These are phyloP conservation scores for Gambusia yucatana DNA, from an alignment of 2,797 vertebrate species.

Conservation along the genomic window DNA sequence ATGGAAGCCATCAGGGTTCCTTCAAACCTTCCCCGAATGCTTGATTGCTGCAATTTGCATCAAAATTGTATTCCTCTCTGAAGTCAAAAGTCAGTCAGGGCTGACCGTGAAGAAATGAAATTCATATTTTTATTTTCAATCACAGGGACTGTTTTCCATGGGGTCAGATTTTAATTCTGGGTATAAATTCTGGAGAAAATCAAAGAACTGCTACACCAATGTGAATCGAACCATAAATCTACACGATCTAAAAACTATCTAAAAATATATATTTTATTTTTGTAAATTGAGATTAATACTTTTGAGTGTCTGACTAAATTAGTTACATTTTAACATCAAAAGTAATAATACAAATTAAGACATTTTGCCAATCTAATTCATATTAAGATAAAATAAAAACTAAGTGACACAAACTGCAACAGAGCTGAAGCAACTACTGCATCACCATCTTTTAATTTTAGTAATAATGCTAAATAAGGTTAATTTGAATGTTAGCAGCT, in stretches of 20 bases:
- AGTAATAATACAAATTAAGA: neutral
- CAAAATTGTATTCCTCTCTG: slow-evolving; percentile 3
- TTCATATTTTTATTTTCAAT: slow-evolving; percentile 7
- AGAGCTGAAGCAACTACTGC: neutral
- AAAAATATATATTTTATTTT: neutral
- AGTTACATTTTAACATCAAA: neutral
- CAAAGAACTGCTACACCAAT: neutral
- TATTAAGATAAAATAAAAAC: neutral
- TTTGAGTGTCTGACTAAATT: neutral
- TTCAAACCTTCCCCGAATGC: neutral
- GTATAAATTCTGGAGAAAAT: neutral
- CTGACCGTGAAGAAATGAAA: slow-evolving; percentile 1
- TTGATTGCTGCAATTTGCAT: slow-evolving; percentile 27
- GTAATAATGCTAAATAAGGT: neutral
- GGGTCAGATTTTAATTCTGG: neutral
- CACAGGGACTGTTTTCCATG: neutral
- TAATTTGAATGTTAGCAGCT: neutral
- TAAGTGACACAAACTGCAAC: neutral
- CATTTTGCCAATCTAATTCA: neutral
- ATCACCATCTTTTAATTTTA: neutral
- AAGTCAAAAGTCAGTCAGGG: slow-evolving; percentile 9
- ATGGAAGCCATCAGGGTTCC: slow-evolving; percentile 1
- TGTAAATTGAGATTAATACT: neutral
- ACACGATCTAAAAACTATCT: neutral
- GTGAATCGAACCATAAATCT: neutral